These are phyloP conservation scores for Schizopygopsis malacanthus DNA, from an alignment of 2,797 vertebrate species.

Conservation along the genomic window DNA sequence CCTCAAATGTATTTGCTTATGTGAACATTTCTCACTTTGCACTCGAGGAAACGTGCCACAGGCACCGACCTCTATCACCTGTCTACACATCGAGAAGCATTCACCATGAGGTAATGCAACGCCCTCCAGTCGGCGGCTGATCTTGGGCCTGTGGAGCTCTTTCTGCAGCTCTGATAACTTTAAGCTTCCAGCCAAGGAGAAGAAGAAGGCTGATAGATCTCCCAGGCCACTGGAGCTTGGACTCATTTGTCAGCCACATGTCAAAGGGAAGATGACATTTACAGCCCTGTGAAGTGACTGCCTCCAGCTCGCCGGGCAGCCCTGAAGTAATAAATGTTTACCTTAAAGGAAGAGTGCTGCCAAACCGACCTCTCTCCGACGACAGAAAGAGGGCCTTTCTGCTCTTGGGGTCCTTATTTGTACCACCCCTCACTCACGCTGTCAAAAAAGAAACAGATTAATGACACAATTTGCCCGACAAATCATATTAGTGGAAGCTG, in stretches of 20 bases:
- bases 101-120: constrained; percentile 43
- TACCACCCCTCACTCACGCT: constrained; percentile 77
- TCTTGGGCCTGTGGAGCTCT: constrained; percentile 39
- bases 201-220: constrained; percentile 69
- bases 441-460: constrained; percentile 90
- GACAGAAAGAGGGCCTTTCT: constrained; percentile 58
- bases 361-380: constrained; percentile 78
- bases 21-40: background rate
- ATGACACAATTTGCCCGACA: constrained; percentile 95
- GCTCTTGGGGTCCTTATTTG: constrained; percentile 76
- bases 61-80: constrained; percentile 39
- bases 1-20: background rate
- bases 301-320: constrained; percentile 89
- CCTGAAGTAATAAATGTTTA: constrained; percentile 98
- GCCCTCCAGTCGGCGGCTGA: constrained; percentile 32
- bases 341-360: constrained; percentile 86
- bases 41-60: constrained; percentile 2
- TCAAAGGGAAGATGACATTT: constrained; percentile 98
- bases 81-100: constrained; percentile 20
- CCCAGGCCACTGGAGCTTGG: constrained; percentile 71
- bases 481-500: constrained; percentile 91
- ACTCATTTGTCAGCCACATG: constrained; percentile 96
- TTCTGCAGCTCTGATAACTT: constrained; percentile 56
- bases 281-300: constrained; percentile 90
- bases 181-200: constrained; percentile 55